Conservation (phyloP, 2,797 vertebrate species). For the Sebastes goodei region DNA sequence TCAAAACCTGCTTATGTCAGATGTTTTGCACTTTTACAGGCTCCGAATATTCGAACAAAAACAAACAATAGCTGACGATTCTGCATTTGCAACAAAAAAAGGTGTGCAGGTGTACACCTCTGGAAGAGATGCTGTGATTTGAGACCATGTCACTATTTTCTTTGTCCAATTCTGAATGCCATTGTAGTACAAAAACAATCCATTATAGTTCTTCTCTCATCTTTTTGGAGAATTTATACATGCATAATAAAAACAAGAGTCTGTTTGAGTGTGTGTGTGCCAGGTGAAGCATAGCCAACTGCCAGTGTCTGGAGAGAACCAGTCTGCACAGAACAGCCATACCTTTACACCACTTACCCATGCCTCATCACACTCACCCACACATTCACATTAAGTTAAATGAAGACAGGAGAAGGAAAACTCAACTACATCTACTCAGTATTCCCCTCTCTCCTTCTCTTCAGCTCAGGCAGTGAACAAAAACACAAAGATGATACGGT, state of each 20-base stretch:
- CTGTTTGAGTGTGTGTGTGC: background rate
- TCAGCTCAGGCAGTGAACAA: background rate
- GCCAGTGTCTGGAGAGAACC: slow-evolving; percentile 38
- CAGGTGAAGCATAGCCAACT: slow-evolving; percentile 37
- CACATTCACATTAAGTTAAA: slow-evolving; percentile 9
- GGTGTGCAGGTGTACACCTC: background rate
- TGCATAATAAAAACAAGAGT: background rate
- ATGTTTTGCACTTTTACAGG: background rate
- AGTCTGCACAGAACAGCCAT: slow-evolving; percentile 58
- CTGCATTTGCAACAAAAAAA: background rate
- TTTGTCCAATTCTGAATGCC: background rate
- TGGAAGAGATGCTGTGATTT: background rate
- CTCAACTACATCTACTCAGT: background rate
- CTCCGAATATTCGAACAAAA: background rate
- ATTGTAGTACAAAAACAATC: background rate
- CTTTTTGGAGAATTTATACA: background rate
- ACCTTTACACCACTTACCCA: slow-evolving; percentile 59
- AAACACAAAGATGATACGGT: background rate
- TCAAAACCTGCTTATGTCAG: slow-evolving; percentile 1
- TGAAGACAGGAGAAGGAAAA: slow-evolving; percentile 13
- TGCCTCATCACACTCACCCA: slow-evolving; percentile 46
- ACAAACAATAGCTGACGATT: background rate
- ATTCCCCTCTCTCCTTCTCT: background rate
- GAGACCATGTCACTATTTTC: background rate
- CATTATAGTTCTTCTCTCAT: background rate